Conservation (phyloP, 1,140 invertebrate genomes). For the Drosophila biarmipes region DNA sequence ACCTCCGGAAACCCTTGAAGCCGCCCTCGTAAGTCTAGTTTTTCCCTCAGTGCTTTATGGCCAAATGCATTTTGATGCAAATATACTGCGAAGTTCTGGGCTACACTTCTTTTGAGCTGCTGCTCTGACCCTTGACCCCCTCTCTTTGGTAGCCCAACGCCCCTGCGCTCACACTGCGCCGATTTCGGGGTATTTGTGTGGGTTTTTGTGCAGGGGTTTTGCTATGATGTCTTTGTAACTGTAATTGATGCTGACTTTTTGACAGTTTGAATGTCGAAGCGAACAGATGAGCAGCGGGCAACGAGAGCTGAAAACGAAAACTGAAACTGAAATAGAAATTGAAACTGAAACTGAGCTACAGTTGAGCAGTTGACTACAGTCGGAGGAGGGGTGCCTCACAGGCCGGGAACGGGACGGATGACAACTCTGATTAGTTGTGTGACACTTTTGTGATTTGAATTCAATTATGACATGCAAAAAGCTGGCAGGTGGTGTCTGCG, state of each 20-base stretch:
- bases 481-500: constrained; percentile 23
- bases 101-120: constrained; percentile 67
- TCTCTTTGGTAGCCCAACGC: neutral
- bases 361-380: constrained; percentile 36
- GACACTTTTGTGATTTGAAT: constrained; percentile 80
- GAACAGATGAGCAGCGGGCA: constrained; percentile 70
- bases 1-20: neutral
- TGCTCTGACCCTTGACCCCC: constrained; percentile 22
- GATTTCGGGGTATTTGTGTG: constrained; percentile 29
- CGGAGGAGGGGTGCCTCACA: neutral
- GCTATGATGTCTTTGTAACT: constrained; percentile 75
- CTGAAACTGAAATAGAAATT: constrained; percentile 28
- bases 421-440: constrained; percentile 80
- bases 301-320: constrained; percentile 45
- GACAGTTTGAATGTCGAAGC: constrained; percentile 80
- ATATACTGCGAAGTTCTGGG: constrained; percentile 63
- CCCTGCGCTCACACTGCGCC: constrained; percentile 36
- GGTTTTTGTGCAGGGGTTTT: constrained; percentile 19
- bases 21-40: constrained; percentile 30
- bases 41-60: constrained; percentile 33
- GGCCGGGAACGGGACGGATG: constrained; percentile 28
- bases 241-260: constrained; percentile 83
- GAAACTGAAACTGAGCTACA: constrained; percentile 44
- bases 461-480: constrained; percentile 72
- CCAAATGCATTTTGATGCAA: constrained; percentile 81